Evolutionary conservation across 1,140 invertebrate genomes (phyloP), one percentile per base, ranked within the genome.

Genomic region (Drosophila sproati): DNA sequence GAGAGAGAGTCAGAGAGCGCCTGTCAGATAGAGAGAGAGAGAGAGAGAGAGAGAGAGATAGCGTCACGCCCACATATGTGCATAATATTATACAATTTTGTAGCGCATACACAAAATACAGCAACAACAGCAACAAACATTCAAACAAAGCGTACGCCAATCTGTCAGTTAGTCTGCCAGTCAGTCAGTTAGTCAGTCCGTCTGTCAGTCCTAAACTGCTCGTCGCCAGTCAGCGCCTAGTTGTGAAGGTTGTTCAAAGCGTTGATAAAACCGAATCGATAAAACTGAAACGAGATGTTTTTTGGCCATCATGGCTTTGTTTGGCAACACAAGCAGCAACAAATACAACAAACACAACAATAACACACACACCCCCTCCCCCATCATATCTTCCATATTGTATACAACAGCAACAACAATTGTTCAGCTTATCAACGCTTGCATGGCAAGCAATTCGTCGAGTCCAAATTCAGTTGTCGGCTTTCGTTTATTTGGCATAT

Each of bases 231-330:
- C 41, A 43, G 31, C 32, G 31, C 43, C 39, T 43, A 60, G 61
- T 52, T 82, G 31, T 64, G 57, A 73, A 62, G 71, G 61, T 73
- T 77, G 60, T 34, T 68, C 50, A 50, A 70, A 28, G 45, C 37
- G 78, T 48, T 80, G 76, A 86, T 87, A 82, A 78, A 63, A 63
- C 67, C 28, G 67, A 86, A 86, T 86, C 82, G 78, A 86, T 86
- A 78, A 76, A 55, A 56, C 73, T 43, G 54, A 64, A 71, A 69
- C 67, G 67, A 62, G 67, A 69, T 51, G 73, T 66, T 77, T 66
- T 77, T 69, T 74, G 63, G 51, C 75, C 51, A 59, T 50, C 60
- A 50, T 45, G 5, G 28, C 8, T 54, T 47, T 35, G 32, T 64
- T 34, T 51, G 31, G 10, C 31, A 28, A 59, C 31, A 41, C 59